Base-by-base conservation (phyloP, 64 coral and sea anemone genomes). In the Pocillopora verrucosa region DNA sequence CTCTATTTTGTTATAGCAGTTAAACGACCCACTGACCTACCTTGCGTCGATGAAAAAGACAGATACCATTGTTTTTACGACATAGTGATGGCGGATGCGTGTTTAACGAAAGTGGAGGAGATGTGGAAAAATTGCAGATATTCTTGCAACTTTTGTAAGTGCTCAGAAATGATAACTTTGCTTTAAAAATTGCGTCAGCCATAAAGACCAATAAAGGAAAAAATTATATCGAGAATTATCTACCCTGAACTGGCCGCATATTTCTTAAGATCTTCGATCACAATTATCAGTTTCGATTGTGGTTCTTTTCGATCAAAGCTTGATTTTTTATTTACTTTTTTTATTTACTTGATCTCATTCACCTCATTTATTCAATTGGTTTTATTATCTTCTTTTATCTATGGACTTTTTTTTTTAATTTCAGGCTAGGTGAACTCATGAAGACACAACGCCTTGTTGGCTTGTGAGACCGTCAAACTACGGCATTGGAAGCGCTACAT, bases 61-160 rank as follows among this genome's bases (percentile, higher is more conserved):
- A 24, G 1, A 11, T 70, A 70, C 20, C 11, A 20, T 2, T 70
- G 67, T 11, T 70, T 24, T 70, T 70, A 70, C 25, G 19, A 70
- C 25, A 70, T 70, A 9, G 22, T n/a, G 2, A 70, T 70, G 67
- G 20, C 25, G 6, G 67, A 70, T 70, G 67, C 67, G 67, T 70
- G 67, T 70, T 19, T n/a, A 70, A 24, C 6, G n/a, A 11, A 70
- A 70, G 22, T 24, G 7, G 22, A 7, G 2, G 22, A 22, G 20
- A 85, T 85, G 82, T 24, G 25, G 22, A 67, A 85, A n/a, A 13
- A 9, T 7, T 85, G 82, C 82, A 85, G 65, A 85, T 72, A 51
- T 57, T 51, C 65, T 11, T 85, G 82, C 51, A 41, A n/a, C 13
- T 85, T 72, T 65, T 85, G 82, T 85, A 72, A 85, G 82, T 85